phyloP scores from a whole-genome alignment of 2,113 vertebrate genomes.

The Drymodes brunneopygia region DNA sequence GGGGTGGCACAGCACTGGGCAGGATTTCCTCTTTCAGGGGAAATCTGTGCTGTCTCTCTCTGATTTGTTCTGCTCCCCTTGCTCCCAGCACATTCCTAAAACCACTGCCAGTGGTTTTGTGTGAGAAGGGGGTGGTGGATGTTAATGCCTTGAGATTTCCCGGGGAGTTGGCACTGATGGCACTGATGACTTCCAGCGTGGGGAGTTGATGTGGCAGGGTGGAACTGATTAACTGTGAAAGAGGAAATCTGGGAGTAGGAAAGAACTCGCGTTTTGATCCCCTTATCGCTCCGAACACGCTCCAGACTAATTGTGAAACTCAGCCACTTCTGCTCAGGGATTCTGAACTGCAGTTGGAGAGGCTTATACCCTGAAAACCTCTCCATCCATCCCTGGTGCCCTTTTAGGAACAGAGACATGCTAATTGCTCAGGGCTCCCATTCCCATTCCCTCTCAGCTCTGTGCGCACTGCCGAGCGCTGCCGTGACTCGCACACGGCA shows the following conservation, averaged over 20 bases:
- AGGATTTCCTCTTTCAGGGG: slow-evolving; percentile 23
- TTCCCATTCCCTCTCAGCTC: background rate
- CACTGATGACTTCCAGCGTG: background rate
- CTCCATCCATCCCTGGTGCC: background rate
- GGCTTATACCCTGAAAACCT: background rate
- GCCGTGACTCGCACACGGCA: background rate
- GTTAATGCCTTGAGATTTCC: background rate
- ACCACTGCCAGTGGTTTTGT: background rate
- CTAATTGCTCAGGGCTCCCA: background rate
- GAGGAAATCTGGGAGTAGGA: background rate
- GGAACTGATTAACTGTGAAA: background rate
- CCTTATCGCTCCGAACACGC: background rate
- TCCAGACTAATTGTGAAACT: slow-evolving; percentile 22
- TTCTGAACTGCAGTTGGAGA: background rate
- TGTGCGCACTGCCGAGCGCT: background rate
- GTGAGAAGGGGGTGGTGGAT: background rate
- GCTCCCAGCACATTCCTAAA: background rate
- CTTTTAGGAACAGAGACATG: background rate
- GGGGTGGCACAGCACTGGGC: background rate
- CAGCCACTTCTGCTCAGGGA: slow-evolving; percentile 7
- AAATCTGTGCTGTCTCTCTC: background rate
- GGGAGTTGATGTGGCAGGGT: background rate
- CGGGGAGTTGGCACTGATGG: background rate
- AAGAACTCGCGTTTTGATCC: background rate
- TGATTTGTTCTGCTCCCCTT: background rate